Conservation (phyloP, 2,113 vertebrate genomes). For the Melanostigma gelatinosum region DNA sequence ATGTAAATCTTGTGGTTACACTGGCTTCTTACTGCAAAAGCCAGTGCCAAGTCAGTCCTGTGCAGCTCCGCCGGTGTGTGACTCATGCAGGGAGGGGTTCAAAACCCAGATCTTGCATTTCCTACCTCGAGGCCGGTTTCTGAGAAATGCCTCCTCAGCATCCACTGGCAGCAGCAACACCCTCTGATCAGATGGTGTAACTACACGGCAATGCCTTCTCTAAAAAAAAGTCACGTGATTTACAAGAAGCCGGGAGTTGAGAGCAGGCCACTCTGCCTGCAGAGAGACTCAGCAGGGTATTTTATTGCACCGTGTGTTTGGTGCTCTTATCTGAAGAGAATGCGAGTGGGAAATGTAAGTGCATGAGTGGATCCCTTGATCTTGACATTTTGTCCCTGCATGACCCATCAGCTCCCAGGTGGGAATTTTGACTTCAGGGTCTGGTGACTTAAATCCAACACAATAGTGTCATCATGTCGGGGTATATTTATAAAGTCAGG, state of each 20-base stretch:
- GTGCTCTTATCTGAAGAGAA: constrained; percentile 7
- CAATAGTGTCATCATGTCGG: not conserved
- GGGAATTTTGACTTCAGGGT: not conserved
- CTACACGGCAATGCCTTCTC: not conserved
- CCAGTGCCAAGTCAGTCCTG: rapidly evolving
- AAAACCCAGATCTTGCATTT: constrained; percentile 11
- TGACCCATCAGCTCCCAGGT: too few relatives aligned
- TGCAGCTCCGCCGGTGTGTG: not conserved
- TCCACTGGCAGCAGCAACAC: not conserved
- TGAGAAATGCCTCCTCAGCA: constrained; percentile 28
- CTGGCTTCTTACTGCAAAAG: not conserved
- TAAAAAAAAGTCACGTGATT: constrained; percentile 67
- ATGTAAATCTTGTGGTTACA: not conserved
- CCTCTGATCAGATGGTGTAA: not conserved
- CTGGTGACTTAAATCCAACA: not conserved
- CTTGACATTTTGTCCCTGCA: not conserved
- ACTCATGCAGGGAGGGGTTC: not conserved
- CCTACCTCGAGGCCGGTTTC: constrained; percentile 17
- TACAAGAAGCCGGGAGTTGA: constrained; percentile 25
- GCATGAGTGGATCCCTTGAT: not conserved
- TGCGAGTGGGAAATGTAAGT: not conserved
- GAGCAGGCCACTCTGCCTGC: not conserved
- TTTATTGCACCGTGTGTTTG: not conserved
- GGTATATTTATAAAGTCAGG: not conserved
- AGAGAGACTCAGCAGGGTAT: constrained; percentile 16